Evolutionary conservation across 2,797 vertebrate species (phyloP).

Genomic region (Trichosurus vulpecula): DNA sequence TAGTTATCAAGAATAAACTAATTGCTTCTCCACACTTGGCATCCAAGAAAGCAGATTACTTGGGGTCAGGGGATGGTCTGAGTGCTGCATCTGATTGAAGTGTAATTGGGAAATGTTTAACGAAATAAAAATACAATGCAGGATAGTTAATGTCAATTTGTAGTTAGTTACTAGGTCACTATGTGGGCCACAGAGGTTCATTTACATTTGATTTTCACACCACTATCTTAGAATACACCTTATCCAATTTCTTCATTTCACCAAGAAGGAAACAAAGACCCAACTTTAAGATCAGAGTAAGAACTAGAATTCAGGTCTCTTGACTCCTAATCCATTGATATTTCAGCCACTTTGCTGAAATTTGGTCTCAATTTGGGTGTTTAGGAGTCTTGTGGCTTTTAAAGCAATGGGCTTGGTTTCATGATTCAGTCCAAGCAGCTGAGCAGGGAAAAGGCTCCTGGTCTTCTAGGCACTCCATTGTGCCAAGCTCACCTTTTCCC

Average conservation of each 20-base stretch:
- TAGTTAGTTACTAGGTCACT: background rate
- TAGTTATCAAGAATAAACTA: background rate
- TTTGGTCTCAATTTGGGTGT: background rate
- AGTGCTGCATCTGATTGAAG: background rate
- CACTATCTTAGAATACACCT: background rate
- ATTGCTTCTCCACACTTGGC: background rate
- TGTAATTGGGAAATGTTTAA: background rate
- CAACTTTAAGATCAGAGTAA: background rate
- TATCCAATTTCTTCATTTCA: background rate
- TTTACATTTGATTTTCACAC: background rate
- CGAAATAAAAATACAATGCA: background rate
- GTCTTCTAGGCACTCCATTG: background rate
- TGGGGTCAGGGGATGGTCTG: background rate
- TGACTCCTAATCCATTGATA: background rate
- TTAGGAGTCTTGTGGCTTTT: background rate
- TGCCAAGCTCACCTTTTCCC: too few species aligned
- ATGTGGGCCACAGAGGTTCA: background rate
- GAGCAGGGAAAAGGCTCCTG: too few species aligned
- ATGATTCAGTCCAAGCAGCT: background rate
- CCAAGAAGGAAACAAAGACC: background rate
- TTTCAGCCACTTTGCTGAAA: background rate
- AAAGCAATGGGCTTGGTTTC: background rate
- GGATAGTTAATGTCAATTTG: background rate
- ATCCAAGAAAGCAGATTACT: background rate
- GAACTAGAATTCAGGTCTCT: background rate